A percentile compares a stretch with the other conserved stretches of the same genome.
Evolutionary conservation across 2,797 vertebrate species (phyloP).

Genomic region (Erpetoichthys calabaricus): DNA sequence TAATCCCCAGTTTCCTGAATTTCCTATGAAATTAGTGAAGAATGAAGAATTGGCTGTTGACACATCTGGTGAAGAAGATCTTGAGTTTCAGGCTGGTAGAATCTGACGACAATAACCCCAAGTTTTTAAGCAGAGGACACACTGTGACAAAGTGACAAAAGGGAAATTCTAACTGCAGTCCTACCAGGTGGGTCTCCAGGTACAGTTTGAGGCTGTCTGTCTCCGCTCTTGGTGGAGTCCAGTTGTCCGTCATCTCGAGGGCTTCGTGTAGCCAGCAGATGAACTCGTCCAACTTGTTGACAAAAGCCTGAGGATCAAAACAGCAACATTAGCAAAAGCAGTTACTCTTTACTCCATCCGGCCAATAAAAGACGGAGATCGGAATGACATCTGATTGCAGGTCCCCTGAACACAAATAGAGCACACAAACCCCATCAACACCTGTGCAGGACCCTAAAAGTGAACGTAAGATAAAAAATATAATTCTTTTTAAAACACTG

Average conservation of each 20-base stretch:
- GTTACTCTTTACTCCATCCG: conserved; percentile 26
- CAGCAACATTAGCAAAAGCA: conserved; percentile 22
- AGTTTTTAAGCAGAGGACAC: neutral
- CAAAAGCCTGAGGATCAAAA: conserved; percentile 59
- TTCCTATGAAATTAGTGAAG: too few relatives aligned
- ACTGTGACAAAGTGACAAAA: neutral
- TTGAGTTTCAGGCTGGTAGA: too few relatives aligned
- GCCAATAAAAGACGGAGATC: neutral
- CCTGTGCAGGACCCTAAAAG: too few relatives aligned
- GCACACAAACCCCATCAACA: conserved; percentile 3
- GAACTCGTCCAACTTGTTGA: conserved; percentile 85
- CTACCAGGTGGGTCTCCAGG: conserved; percentile 94
- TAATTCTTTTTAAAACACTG: too few relatives aligned
- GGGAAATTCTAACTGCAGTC: conserved; percentile 21
- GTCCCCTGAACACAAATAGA: conserved; percentile 14
- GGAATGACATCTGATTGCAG: conserved; percentile 11
- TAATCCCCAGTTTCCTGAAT: too few relatives aligned
- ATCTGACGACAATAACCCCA: neutral
- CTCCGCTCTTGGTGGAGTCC: conserved; percentile 81
- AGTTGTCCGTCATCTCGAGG: conserved; percentile 85
- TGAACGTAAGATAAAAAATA: too few relatives aligned
- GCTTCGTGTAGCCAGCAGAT: conserved; percentile 88
- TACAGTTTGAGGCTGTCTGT: conserved; percentile 75
- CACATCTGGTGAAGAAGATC: too few relatives aligned
- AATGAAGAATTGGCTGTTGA: too few relatives aligned